Evolutionary conservation across 2,888 invertebrate species (phyloP).

Genomic region (Ptychoptera albimana): DNA sequence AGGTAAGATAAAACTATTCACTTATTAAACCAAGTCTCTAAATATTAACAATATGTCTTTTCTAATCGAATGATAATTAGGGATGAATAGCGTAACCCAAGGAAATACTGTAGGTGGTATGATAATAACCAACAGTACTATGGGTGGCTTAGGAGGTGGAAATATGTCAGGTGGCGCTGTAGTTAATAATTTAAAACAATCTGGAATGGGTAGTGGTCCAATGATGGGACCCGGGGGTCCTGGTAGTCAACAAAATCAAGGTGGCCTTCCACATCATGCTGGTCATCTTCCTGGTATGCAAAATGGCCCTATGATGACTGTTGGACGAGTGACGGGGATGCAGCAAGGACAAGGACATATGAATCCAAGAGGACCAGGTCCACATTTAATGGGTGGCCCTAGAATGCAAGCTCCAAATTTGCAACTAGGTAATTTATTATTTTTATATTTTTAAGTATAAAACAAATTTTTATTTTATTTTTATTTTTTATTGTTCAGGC

Average conservation of each 20-base stretch:
- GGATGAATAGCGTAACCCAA: slow-evolving; percentile 46
- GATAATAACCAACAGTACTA: slow-evolving; percentile 66
- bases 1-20: slow-evolving; percentile 30
- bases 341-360: slow-evolving; percentile 23
- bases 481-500: slow-evolving; percentile 1
- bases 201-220: slow-evolving; percentile 36
- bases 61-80: slow-evolving; percentile 22
- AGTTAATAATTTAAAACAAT: slow-evolving; percentile 63
- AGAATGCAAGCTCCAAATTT: slow-evolving; percentile 40
- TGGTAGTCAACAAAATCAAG: slow-evolving; percentile 17
- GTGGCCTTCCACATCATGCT: slow-evolving; percentile 20
- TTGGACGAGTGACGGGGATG: slow-evolving; percentile 19
- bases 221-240: slow-evolving; percentile 13
- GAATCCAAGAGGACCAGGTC: slow-evolving; percentile 24
- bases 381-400: slow-evolving; percentile 35
- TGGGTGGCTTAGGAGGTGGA: slow-evolving; percentile 44
- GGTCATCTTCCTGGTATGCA: slow-evolving; percentile 42
- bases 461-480: not conserved
- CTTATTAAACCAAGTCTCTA: not conserved
- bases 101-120: slow-evolving; percentile 44
- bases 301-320: slow-evolving; percentile 57
- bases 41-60: not conserved
- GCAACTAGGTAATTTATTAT: slow-evolving; percentile 14
- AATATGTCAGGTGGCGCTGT: slow-evolving; percentile 56
- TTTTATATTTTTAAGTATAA: not conserved